phyloP scores from a whole-genome alignment of 2,113 vertebrate species.

The Onychostruthus taczanowskii region DNA sequence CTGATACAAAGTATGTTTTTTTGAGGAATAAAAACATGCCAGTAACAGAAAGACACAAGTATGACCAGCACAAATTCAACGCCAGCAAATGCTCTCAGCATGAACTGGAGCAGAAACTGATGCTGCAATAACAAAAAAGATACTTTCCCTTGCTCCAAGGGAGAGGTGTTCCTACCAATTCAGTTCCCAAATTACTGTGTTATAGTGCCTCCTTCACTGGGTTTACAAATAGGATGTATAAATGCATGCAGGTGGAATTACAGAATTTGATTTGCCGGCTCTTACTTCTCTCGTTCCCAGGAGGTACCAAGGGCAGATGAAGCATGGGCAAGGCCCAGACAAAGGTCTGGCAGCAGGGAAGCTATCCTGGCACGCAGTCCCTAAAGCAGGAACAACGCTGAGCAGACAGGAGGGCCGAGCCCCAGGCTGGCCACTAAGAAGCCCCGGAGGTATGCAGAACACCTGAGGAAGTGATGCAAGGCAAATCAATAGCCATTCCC shows the following conservation, averaged over 20 bases:
- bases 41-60: not conserved
- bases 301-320: accelerated
- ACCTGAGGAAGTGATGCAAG: accelerated
- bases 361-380: not conserved
- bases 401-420: accelerated
- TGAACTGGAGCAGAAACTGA: not conserved
- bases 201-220: not conserved
- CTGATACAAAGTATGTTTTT: not conserved
- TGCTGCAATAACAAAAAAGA: accelerated
- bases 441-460: not conserved
- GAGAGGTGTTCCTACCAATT: not conserved
- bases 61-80: not conserved
- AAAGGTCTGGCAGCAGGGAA: not conserved
- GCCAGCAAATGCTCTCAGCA: not conserved
- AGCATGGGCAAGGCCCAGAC: accelerated
- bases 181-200: not conserved
- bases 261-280: not conserved
- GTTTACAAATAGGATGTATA: not conserved
- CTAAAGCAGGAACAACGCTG: not conserved
- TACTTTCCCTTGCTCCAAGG: not conserved
- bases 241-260: not conserved
- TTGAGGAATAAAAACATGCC: not conserved
- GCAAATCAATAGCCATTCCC: not conserved
- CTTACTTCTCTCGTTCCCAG: not conserved
- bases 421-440: not conserved